Base-by-base conservation (phyloP, 1,140 invertebrate species). In the Protaetia brevitarsis region DNA sequence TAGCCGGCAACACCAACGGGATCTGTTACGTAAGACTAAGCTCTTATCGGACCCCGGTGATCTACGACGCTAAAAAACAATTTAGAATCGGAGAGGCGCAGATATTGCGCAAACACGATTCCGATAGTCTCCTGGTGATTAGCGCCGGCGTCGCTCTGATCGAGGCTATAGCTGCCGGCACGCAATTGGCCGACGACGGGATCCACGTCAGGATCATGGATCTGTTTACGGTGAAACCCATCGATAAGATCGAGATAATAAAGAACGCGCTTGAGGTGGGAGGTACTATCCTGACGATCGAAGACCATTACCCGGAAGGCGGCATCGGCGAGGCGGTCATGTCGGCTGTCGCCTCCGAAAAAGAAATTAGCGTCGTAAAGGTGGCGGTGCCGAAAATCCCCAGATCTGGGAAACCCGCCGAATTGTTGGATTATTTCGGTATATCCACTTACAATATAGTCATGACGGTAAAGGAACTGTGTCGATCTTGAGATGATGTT, bases 251-350 rank as follows among this genome's bases (percentile, higher is more conserved):
- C 1, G 83, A 87, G 0, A 88, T 99, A 28, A 80, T 92, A 36
- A 80, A 84, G 56, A 87, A 95, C 77, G 96, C 95, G 8, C 85
- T 86, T 51, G 87, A 90, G 57, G 89, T 86, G 65, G 90, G 90
- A 29, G 95, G 95, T 0, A 84, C 87, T 26, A 86, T 99, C 30
- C 73, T 99, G 36, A 95, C 95, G 27, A 94, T 98, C 2, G 97
- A 99, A 78, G 97, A 99, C 81, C 97, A 99, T 81, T 99, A 99
- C 77, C 85, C 89, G 41, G 90, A 95, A 82, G 94, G 97, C 74
- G 97, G 97, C 68, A 76, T 99, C 56, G 97, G 97, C 66, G 97
- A 99, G 76, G 96, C 97, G 57, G 96, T 99, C 7, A 76, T 89
- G 16, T 86, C 87, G 11, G 95, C 92, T 11, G 82, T 98, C 57